Evolutionary conservation across 2,797 vertebrate genomes (phyloP), one percentile per base, ranked within the genome.

Genomic region (Sebastes vulpes): DNA sequence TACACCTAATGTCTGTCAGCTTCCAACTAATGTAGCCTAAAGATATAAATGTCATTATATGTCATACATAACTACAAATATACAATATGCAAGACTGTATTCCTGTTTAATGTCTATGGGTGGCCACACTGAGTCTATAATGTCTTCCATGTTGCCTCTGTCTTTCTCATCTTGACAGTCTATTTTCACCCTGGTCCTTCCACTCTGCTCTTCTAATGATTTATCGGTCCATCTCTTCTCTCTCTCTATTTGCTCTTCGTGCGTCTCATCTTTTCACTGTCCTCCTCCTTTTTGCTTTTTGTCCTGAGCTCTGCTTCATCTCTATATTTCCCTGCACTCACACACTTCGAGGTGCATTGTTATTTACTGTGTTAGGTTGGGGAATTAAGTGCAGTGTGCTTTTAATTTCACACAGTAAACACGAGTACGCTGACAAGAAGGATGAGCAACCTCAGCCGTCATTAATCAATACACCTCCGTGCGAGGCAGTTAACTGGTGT

Each of bases 141-240:
- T 54, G 7, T 68, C 35, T 59, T 70, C 74, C 38, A 31, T 79
- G 20, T 54, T 69, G 53, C 54, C 7, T 74, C 57, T 23, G 35
- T 77, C 61, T 75, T 46, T 54, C 5, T 38, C 35, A 31, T 70
- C 52, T 52, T 79, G 69, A 75, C 29, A 75, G 63, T 60, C 60
- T 79, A 16, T 81, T 72, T 70, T 86, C 74, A 66, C 10, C 69
- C 56, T 29, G 25, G 58, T 72, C 66, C 38, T 75, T 67, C 53
- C 63, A 69, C 35, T 82, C 65, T 64, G 59, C 72, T 80, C 76
- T 42, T 60, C 54, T 74, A 75, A 74, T 75, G 72, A 85, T 82
- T 81, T 82, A 89, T 87, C 18, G 21, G 69, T 84, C 77, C 58
- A 75, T 84, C 26, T 78, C n/a, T 63, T 77, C 53, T 73, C 53